Base-by-base conservation (phyloP, 2,888 invertebrate species). In the Arctia plantaginis region DNA sequence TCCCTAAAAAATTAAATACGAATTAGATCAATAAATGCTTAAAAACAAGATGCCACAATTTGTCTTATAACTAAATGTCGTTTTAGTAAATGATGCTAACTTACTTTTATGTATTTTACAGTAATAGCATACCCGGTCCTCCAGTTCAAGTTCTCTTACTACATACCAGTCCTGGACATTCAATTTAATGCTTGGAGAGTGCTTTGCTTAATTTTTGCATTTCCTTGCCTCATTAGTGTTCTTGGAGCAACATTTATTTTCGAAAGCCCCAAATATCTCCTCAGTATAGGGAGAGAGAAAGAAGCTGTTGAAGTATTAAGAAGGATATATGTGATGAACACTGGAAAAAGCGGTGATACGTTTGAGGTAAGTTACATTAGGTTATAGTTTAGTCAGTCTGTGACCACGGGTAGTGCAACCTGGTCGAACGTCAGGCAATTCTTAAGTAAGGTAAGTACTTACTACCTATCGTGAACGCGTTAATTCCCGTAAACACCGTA, bases 191-290 rank as follows among this genome's bases (percentile, higher is more conserved):
- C 98, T 15, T 98, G 98, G 98, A 95, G 98, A 18, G 86, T 98
- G 1, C 96, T 98, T 78, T 92, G 97, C 30, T 90, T 97, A 0
- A 87, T 97, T 0, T 96, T 97, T 82, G 96, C 97, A 0, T 33
- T 97, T 0, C 97, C 98, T 0, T 96, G 97, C 76, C 86, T 97
- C 0, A 41, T 97, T 0, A 96, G 97, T 0, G 96, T 97, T 0
- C 20, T 97, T 0, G 96, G 96, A 1, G 90, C 97, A 0, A 89
- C 93, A 0, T 93, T 90, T 51, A 92, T 97, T 15, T 97, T 97
- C 0, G 98, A 98, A 90, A 98, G 98, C 80, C 98, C 98, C 0
- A 97, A 98, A 88, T 98, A 97, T 86, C 92, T 97, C 67, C 93
- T 97, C 18, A 92, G 96, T 95, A 69, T 97, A 94, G 92, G 97